Conservation (phyloP, 2,888 invertebrate genomes). For the Volucella zonaria region DNA sequence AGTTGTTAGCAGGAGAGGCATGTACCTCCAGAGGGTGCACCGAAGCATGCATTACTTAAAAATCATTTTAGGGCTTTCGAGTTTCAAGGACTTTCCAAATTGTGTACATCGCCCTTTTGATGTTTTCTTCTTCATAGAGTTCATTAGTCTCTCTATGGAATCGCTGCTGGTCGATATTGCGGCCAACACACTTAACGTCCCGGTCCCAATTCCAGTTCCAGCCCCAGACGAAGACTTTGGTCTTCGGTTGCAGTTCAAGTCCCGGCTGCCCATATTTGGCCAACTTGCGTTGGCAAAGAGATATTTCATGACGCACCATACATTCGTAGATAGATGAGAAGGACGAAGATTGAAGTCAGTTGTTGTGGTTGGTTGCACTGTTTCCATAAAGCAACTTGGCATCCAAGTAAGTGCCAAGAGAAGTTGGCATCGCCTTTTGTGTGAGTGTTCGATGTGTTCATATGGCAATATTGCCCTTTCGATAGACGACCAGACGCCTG, state of each 20-base stretch:
- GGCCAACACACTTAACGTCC: slow-evolving; percentile 55
- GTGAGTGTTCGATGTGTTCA: slow-evolving; percentile 37
- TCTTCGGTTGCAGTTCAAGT: no score
- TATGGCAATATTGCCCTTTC: slow-evolving; percentile 68
- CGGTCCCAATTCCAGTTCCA: slow-evolving; percentile 3
- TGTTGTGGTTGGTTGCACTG: slow-evolving; percentile 19
- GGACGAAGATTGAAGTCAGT: slow-evolving; percentile 11
- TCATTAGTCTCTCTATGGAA: slow-evolving; percentile 67
- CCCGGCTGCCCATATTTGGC: slow-evolving; percentile 55
- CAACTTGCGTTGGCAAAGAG: slow-evolving; percentile 63
- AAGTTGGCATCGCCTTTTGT: slow-evolving; percentile 66
- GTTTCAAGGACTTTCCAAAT: slow-evolving; percentile 67
- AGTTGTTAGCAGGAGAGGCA: neutral
- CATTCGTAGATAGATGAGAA: slow-evolving; percentile 8
- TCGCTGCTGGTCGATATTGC: slow-evolving; percentile 56
- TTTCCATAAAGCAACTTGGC: slow-evolving; percentile 45
- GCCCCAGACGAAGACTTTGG: no score
- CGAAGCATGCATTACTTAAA: slow-evolving; percentile 17
- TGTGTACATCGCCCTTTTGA: slow-evolving; percentile 60
- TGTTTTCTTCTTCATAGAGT: slow-evolving; percentile 54
- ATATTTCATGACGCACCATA: slow-evolving; percentile 58
- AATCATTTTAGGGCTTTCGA: slow-evolving; percentile 54
- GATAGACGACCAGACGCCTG: neutral
- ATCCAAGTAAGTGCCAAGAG: slow-evolving; percentile 27
- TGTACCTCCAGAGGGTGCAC: neutral